A percentile compares a stretch with the other conserved stretches of the same genome.
phyloP scores from a whole-genome alignment of 1,140 invertebrate genomes.

The Drosophila grimshawi region DNA sequence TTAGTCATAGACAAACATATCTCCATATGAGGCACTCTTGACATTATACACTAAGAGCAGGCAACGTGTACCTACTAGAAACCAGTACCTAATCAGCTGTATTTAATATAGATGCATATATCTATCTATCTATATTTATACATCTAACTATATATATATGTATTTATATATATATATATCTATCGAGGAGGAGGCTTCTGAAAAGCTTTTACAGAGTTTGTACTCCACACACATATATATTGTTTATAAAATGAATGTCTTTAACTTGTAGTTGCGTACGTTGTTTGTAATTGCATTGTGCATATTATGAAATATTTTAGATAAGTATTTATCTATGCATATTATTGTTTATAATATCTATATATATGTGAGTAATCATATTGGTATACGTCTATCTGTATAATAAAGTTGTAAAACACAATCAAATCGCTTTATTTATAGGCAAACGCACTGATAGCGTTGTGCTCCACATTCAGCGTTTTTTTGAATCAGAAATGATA shows the following conservation, averaged over 20 bases:
- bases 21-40: conserved; percentile 44
- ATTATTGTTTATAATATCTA: conserved; percentile 52
- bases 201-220: conserved; percentile 50
- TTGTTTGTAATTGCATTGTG: conserved; percentile 71
- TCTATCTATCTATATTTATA: too few species aligned
- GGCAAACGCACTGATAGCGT: background rate
- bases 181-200: conserved; percentile 33
- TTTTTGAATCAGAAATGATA: conserved; percentile 30
- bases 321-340: conserved; percentile 63
- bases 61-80: conserved; percentile 54
- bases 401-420: conserved; percentile 73
- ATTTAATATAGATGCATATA: conserved; percentile 5
- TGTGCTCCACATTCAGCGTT: conserved; percentile 13
- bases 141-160: too few species aligned
- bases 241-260: conserved; percentile 68
- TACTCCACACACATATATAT: conserved; percentile 41
- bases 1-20: conserved; percentile 74
- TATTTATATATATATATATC: background rate
- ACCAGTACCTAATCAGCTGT: conserved; percentile 67
- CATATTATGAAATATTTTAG: conserved; percentile 73
- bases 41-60: conserved; percentile 15
- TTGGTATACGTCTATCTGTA: conserved; percentile 58
- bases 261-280: conserved; percentile 42
- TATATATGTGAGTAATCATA: conserved; percentile 59
- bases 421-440: conserved; percentile 15